phyloP scores from a whole-genome alignment of 2,888 invertebrate genomes.

The Tuta absoluta region DNA sequence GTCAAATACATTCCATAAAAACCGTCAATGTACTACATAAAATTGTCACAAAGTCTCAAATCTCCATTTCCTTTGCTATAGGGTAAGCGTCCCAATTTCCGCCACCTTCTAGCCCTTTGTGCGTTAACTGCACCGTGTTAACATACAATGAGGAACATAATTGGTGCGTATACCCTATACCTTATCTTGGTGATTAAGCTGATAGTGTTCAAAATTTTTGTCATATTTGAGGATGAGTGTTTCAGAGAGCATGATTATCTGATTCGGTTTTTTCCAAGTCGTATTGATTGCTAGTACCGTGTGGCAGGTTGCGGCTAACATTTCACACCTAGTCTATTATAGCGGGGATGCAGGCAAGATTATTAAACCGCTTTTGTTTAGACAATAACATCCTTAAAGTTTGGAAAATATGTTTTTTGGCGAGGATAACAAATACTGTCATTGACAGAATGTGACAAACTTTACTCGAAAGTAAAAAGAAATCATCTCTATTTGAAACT shows the following conservation, averaged over 20 bases:
- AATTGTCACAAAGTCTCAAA: neutral
- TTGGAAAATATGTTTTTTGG: too few relatives aligned
- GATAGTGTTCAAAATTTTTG: constrained; percentile 12
- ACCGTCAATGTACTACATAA: neutral
- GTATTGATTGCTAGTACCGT: too few relatives aligned
- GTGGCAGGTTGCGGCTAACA: too few relatives aligned
- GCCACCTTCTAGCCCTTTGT: constrained; percentile 40
- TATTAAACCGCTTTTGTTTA: too few relatives aligned
- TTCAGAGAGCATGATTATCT: neutral
- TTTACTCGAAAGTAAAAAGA: too few relatives aligned
- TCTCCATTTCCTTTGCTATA: constrained; percentile 20
- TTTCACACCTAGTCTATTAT: too few relatives aligned
- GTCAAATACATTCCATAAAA: neutral
- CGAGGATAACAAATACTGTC: too few relatives aligned
- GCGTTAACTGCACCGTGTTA: constrained; percentile 44
- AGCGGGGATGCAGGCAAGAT: too few relatives aligned
- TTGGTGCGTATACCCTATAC: constrained; percentile 44
- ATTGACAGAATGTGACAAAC: too few relatives aligned
- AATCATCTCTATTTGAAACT: too few relatives aligned
- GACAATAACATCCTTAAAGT: too few relatives aligned
- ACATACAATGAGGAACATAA: constrained; percentile 49
- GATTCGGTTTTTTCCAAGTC: constrained; percentile 30
- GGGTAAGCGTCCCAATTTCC: constrained; percentile 44
- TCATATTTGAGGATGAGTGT: constrained; percentile 22
- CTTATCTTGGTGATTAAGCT: constrained; percentile 12